A percentile compares a stretch with the other conserved stretches of the same genome.
Conservation (phyloP, 2,113 vertebrate species). For the Clarias magur region DNA sequence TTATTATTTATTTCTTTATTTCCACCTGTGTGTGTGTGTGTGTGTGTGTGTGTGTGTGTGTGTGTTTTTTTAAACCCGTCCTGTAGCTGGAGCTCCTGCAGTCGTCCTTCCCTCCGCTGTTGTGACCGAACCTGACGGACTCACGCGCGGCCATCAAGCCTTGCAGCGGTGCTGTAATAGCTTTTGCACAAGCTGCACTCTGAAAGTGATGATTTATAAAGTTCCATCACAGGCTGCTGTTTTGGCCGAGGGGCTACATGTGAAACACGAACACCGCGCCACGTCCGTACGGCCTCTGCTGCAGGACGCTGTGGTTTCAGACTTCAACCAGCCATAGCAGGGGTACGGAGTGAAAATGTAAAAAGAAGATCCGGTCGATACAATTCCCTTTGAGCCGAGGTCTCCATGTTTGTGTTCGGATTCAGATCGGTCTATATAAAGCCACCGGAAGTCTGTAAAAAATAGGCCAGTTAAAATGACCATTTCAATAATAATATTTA, state of each 20-base stretch:
- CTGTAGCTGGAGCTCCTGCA: not conserved
- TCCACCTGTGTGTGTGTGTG: not conserved
- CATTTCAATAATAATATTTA: no score
- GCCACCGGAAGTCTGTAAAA: no score
- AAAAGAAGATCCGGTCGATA: no score
- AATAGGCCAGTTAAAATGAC: no score
- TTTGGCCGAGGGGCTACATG: constrained; percentile 5
- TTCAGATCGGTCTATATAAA: no score
- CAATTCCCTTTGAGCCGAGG: no score
- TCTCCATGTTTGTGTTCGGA: no score
- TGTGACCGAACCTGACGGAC: constrained; percentile 5
- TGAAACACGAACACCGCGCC: not conserved
- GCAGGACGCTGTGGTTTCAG: not conserved
- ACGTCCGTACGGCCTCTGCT: not conserved
- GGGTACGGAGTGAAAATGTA: no score
- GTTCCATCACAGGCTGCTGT: constrained; percentile 25
- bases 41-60: not conserved
- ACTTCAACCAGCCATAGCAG: not conserved
- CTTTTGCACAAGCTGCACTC: constrained; percentile 20
- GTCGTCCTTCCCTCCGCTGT: not conserved
- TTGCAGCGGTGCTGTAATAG: constrained; percentile 18
- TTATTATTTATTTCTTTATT: not conserved
- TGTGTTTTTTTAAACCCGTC: not conserved
- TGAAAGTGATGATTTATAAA: constrained; percentile 20
- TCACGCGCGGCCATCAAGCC: constrained; percentile 8